Evolutionary conservation across 2,888 invertebrate species (phyloP).

Genomic region (Lobophora halterata): DNA sequence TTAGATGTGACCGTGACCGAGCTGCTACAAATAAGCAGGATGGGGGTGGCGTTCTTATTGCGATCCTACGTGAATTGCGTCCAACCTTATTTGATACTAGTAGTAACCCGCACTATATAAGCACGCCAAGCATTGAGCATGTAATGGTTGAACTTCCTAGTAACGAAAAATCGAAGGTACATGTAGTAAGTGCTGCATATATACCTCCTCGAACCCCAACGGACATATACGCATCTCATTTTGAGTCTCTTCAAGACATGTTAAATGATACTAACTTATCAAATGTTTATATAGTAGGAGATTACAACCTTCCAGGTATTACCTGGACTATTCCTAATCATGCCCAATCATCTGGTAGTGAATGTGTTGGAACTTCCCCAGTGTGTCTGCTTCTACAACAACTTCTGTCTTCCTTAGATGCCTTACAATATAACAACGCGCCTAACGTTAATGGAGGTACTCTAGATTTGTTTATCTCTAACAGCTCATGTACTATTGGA

Average conservation of each 20-base stretch:
- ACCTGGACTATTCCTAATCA: not conserved
- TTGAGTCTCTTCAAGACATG: not conserved
- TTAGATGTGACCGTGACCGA: conserved; percentile 2
- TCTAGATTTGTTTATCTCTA: conserved; percentile 1
- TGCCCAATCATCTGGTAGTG: not conserved
- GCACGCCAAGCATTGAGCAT: not conserved
- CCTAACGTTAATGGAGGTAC: not conserved
- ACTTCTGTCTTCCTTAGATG: not conserved
- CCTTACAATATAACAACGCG: not conserved
- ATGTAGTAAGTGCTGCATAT: conserved; percentile 1
- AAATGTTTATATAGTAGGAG: not conserved
- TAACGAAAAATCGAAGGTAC: not conserved
- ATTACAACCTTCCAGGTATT: not conserved
- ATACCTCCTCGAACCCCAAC: not conserved
- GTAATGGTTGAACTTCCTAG: not conserved
- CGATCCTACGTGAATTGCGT: not conserved
- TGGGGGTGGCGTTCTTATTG: conserved; percentile 1
- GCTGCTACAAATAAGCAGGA: not conserved
- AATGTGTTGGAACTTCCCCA: not conserved
- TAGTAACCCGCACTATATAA: not conserved
- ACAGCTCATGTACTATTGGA: not conserved
- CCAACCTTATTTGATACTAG: not conserved
- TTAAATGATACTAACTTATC: not conserved
- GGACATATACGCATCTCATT: not conserved
- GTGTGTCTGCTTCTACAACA: not conserved